Evolutionary conservation across 2,888 invertebrate genomes (phyloP).

Genomic region (Brachyptera risi): DNA sequence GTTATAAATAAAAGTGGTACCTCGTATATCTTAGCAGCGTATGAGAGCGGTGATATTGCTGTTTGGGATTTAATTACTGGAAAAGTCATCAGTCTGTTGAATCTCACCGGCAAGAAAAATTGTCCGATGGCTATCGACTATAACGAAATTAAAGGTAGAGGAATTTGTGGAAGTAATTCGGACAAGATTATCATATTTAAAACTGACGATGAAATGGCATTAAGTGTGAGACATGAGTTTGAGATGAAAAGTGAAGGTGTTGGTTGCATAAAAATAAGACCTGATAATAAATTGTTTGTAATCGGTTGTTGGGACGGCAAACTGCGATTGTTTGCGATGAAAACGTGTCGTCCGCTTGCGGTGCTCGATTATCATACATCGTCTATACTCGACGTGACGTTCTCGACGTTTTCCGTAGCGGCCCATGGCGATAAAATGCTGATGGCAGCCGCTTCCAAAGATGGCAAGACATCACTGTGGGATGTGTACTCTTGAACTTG

Average conservation of each 20-base stretch:
- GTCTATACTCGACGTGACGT: constrained; percentile 67
- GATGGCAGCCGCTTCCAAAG: constrained; percentile 73
- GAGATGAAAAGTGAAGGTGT: constrained; percentile 49
- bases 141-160: constrained; percentile 59
- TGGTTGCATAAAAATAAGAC: constrained; percentile 61
- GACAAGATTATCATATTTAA: constrained; percentile 59
- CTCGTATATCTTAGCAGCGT: constrained; percentile 60
- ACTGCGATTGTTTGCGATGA: constrained; percentile 73
- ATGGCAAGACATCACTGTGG: constrained; percentile 75
- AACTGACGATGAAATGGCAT: constrained; percentile 52
- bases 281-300: constrained; percentile 68
- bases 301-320: constrained; percentile 75
- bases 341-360: constrained; percentile 64
- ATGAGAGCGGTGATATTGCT: constrained; percentile 68
- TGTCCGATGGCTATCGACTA: constrained; percentile 71
- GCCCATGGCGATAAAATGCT: constrained; percentile 65
- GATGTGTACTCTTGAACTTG: constrained; percentile 43
- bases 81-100: constrained; percentile 53
- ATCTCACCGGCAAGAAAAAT: constrained; percentile 50
- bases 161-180: constrained; percentile 62
- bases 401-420: constrained; percentile 60
- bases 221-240: constrained; percentile 39
- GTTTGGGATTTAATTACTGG: constrained; percentile 66
- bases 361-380: constrained; percentile 69
- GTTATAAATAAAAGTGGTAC: constrained; percentile 48